Evolutionary conservation across 2,113 vertebrate genomes (phyloP).

Genomic region (Toxotes jaculatrix): DNA sequence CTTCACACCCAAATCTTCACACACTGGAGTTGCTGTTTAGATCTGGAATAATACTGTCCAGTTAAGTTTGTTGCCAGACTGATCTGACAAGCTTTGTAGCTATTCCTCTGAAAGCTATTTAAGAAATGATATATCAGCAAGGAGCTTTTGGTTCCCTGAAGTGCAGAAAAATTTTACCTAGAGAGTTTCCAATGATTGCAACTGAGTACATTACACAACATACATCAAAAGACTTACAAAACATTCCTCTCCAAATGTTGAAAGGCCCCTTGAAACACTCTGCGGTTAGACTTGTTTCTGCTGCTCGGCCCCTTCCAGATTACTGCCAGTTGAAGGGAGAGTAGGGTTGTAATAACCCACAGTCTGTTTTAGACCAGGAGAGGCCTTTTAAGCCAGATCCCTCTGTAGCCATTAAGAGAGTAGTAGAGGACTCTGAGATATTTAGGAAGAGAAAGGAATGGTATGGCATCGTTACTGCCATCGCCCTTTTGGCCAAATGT

Average conservation of each 20-base stretch:
- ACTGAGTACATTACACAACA: slow-evolving; percentile 74
- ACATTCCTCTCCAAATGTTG: slow-evolving; percentile 55
- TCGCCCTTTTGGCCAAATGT: slow-evolving; percentile 5
- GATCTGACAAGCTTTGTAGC: slow-evolving; percentile 16
- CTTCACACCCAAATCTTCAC: not conserved
- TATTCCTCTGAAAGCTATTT: slow-evolving; percentile 19
- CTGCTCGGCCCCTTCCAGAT: slow-evolving; percentile 62
- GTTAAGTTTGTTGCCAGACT: slow-evolving; percentile 24
- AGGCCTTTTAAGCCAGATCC: slow-evolving; percentile 57
- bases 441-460: slow-evolving; percentile 25
- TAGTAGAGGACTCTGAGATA: slow-evolving; percentile 32
- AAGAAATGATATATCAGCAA: slow-evolving; percentile 45
- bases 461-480: slow-evolving; percentile 3
- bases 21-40: not conserved
- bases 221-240: slow-evolving; percentile 70
- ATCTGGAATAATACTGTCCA: not conserved
- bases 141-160: slow-evolving; percentile 40
- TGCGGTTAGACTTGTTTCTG: slow-evolving; percentile 60
- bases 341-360: slow-evolving; percentile 60
- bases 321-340: slow-evolving; percentile 73
- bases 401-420: slow-evolving; percentile 50
- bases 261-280: slow-evolving; percentile 60
- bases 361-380: slow-evolving; percentile 54
- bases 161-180: slow-evolving; percentile 50
- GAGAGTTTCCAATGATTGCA: slow-evolving; percentile 57